Base-by-base conservation (phyloP, 2,888 invertebrate genomes). In the Drosophila lacicola region DNA sequence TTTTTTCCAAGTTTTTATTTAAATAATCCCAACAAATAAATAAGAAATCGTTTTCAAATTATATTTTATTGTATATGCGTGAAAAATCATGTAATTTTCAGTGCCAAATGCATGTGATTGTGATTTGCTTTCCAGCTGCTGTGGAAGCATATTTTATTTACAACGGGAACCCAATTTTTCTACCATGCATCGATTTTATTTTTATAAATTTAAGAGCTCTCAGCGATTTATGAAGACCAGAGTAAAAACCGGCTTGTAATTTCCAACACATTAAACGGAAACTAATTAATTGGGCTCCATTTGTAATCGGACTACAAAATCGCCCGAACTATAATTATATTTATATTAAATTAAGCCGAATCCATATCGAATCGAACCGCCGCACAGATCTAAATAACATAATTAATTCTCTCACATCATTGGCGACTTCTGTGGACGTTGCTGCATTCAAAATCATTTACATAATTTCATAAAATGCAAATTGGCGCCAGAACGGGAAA, bases 391-490 rank as follows among this genome's bases (percentile, higher is more conserved):
- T 71, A 61, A 82, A 70, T 73, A 73, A 69, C 64, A 69, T 79
- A 76, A 82, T 82, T 88, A 82, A 88, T 85, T 62, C 53, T 25
- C 63, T 54, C 58, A 57, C 56, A 57, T 55, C 42, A 49, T 58
- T 41, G 60, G 45, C 49, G 72, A 79, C 79, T 80, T 65, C 80
- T 66, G 79, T 71, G 55, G 10, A 1, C 36, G 13, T 13, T 14
- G 29, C 34, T 58, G 66, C 63, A 54, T 58, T 71, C 25, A 21
- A 51, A 19, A 36, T 47, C 25, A 84, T 84, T 85, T 68, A 79
- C 86, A 89, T 85, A 89, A 82, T 84, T 80, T 79, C 57, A 85
- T 89, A 80, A 86, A 63, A 88, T 82, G 70, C 62, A 80, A 80
- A 88, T 87, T 62, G 67, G 60, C 62, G 61, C 74, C 74, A 60